Evolutionary conservation across 2,888 invertebrate genomes (phyloP), one percentile per base, ranked within the genome.

Genomic region (Caenorhabditis doughertyi): DNA sequence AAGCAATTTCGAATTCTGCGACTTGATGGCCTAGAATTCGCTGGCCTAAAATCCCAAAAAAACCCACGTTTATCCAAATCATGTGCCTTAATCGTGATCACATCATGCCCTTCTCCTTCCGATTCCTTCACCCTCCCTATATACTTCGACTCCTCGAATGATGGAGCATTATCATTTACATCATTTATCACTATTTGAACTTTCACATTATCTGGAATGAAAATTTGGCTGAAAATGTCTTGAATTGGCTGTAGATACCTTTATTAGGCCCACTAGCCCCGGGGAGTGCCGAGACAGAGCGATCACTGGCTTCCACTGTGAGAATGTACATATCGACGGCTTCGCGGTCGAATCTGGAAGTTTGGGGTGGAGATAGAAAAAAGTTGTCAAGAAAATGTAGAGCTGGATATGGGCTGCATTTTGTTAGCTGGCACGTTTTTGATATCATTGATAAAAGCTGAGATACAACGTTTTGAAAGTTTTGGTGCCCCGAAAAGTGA

Each of bases 111-210:
- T 16, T 84, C 71, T 13, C 83, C 84, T 58, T 84, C 86, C 21
- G 84, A 84, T 27, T 85, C 85, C 25, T 83, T 77, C 5, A 90
- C 89, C 11, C 83, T 76, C 25, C 85, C 87, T 25, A 84, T 77
- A 77, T 90, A 89, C 32, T 84, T 60, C 0, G 82, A 60, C 29
- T 89, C 85, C 93, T 96, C 96, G 93, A 98, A 98, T 89, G 96
- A 96, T 2, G 98, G 98, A 55, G 97, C 96, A 94, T 98, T 98
- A 94, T 98, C 98, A 93, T 98, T 98, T 88, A 97, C 97, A 93
- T 98, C 97, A 93, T 96, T 97, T 90, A 97, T 96, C 93, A 97
- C 96, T 92, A 97, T 97, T 92, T 97, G 96, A 88, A 97, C 97
- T 49, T 96, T 97, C 53, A 97, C 97, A 94, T 96, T 88, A 55